phyloP scores from a whole-genome alignment of 2,888 invertebrate genomes.

The Escarpia spicata region DNA sequence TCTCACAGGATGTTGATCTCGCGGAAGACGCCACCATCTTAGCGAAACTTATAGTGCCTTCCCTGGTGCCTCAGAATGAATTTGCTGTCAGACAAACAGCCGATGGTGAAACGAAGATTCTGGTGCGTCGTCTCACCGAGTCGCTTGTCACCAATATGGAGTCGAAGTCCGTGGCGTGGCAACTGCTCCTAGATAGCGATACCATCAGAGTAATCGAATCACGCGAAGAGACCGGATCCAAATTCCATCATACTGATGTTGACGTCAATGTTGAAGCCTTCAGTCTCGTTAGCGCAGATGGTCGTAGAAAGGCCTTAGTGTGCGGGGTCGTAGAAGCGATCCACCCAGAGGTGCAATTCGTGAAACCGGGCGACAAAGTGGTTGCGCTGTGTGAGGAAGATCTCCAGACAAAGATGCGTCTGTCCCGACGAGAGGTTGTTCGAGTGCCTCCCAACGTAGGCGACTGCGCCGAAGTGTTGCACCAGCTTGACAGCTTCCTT shows the following conservation, averaged over 20 bases:
- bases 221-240: background rate
- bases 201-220: background rate
- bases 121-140: background rate
- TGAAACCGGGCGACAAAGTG: conserved; percentile 1
- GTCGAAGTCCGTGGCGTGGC: background rate
- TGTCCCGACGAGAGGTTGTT: background rate
- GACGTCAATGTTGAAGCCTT: background rate
- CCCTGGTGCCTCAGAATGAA: background rate
- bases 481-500: background rate
- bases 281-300: background rate
- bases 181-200: background rate
- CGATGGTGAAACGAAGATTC: background rate
- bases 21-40: background rate
- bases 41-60: background rate
- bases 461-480: background rate
- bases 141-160: background rate
- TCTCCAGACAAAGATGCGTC: background rate
- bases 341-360: background rate
- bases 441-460: background rate
- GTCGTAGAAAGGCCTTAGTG: background rate
- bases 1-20: background rate
- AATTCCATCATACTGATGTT: background rate
- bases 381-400: background rate
- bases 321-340: background rate
- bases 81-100: background rate